phyloP scores from a whole-genome alignment of 2,888 invertebrate species.

The Drosophila histrio region DNA sequence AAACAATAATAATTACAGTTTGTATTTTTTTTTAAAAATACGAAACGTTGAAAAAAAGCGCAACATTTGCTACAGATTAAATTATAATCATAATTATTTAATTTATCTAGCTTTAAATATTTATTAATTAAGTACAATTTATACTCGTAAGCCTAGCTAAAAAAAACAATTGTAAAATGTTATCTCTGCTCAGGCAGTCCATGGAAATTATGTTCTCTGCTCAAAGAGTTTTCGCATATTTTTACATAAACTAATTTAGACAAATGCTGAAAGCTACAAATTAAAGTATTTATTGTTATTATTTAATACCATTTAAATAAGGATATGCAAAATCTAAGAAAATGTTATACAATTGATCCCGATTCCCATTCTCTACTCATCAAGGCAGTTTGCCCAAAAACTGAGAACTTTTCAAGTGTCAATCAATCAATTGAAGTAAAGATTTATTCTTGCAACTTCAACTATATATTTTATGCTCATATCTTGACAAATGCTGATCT shows the following conservation, averaged over 20 bases:
- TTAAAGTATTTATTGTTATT: not conserved
- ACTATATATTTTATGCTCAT: too few species aligned
- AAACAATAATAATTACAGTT: slow-evolving; percentile 41
- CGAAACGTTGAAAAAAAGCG: slow-evolving; percentile 22
- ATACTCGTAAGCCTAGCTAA: slow-evolving; percentile 6
- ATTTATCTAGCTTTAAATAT: slow-evolving; percentile 7
- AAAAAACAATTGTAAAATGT: not conserved
- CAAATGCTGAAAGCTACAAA: slow-evolving; percentile 26
- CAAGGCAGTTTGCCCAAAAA: too few species aligned
- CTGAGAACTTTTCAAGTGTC: not conserved
- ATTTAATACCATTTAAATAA: too few species aligned
- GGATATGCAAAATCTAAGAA: too few species aligned
- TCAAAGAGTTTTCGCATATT: not conserved
- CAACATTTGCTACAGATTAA: slow-evolving; percentile 34
- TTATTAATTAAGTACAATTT: not conserved
- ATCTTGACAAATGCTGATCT: too few species aligned
- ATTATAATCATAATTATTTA: slow-evolving; percentile 10
- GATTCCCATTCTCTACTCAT: too few species aligned
- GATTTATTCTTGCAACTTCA: not conserved
- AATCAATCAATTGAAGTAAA: not conserved
- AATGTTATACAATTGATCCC: too few species aligned
- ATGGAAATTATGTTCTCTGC: not conserved
- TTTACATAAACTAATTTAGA: slow-evolving; percentile 16
- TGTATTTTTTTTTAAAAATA: not conserved
- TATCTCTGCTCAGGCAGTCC: not conserved